phyloP scores from a whole-genome alignment of 2,888 invertebrate species.

The Auanema sp. region DNA sequence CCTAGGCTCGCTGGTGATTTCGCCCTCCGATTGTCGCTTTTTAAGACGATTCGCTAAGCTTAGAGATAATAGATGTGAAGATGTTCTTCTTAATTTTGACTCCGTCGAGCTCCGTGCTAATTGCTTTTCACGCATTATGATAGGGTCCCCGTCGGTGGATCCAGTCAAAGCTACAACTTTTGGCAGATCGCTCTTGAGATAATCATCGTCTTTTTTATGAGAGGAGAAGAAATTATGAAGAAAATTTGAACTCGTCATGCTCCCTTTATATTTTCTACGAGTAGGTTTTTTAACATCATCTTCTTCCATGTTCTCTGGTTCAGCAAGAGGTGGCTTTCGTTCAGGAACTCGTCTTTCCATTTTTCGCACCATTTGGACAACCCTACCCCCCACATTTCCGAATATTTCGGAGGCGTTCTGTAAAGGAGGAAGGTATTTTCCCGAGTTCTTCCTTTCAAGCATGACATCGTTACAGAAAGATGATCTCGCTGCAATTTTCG shows the following conservation, averaged over 20 bases:
- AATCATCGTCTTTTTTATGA: constrained; percentile 16
- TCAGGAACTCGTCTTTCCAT: constrained; percentile 25
- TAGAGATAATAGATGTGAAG: too few species aligned
- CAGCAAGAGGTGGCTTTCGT: constrained; percentile 24
- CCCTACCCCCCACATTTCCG: constrained; percentile 20
- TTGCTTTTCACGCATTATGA: constrained; percentile 4
- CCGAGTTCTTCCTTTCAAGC: constrained; percentile 4
- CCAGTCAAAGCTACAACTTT: constrained; percentile 19
- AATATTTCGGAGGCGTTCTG: constrained; percentile 9
- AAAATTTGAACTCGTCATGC: constrained; percentile 29
- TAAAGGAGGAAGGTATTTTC: not conserved
- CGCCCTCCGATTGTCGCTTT: constrained; percentile 23
- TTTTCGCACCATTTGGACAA: constrained; percentile 30
- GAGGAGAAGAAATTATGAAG: constrained; percentile 24
- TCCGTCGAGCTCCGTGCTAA: too few species aligned
- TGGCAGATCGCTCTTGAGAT: not conserved
- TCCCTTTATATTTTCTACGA: constrained; percentile 29
- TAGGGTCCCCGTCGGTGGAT: constrained; percentile 20
- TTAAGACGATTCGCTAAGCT: constrained; percentile 11
- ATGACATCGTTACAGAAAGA: constrained; percentile 12
- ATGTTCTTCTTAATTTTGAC: too few species aligned
- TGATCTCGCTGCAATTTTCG: constrained; percentile 8
- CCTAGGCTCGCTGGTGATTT: constrained; percentile 4
- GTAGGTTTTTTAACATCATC: constrained; percentile 19
- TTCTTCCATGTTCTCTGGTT: constrained; percentile 26